Evolutionary conservation across 1,140 invertebrate species (phyloP).

Genomic region (Hyphantria cunea): DNA sequence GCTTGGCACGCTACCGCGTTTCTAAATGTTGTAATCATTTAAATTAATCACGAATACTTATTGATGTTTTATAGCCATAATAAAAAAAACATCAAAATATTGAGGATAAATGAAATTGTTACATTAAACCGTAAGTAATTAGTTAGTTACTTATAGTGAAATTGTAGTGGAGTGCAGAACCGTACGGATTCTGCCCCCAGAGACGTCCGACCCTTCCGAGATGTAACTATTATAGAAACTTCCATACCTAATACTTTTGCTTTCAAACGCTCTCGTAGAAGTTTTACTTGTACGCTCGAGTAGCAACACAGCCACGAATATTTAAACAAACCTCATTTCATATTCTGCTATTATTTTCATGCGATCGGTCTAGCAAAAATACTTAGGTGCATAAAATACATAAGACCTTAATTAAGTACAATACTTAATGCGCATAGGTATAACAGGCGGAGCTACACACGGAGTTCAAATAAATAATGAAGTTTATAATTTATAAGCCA

Average conservation of each 20-base stretch:
- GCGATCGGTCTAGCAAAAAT: neutral
- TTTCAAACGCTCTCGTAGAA: slow-evolving; percentile 39
- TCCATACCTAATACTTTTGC: slow-evolving; percentile 42
- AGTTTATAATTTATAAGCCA: slow-evolving; percentile 42
- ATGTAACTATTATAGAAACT: slow-evolving; percentile 37
- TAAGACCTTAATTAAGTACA: too few species aligned
- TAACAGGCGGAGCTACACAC: too few species aligned
- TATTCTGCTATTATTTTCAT: slow-evolving; percentile 13
- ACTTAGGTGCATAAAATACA: slow-evolving; percentile 24
- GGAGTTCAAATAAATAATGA: too few species aligned
- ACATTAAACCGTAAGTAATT: neutral
- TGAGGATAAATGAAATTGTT: neutral
- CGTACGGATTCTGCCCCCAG: slow-evolving; percentile 33
- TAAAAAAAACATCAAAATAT: too few species aligned
- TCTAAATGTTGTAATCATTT: too few species aligned
- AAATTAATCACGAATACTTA: too few species aligned
- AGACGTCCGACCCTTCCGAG: slow-evolving; percentile 38
- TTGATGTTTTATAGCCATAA: too few species aligned
- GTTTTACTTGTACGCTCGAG: slow-evolving; percentile 27
- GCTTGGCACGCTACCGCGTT: too few species aligned
- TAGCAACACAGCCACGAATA: slow-evolving; percentile 5
- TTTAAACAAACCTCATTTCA: slow-evolving; percentile 5
- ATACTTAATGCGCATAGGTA: too few species aligned
- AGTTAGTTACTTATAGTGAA: slow-evolving; percentile 2
- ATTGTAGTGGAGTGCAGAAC: slow-evolving; percentile 21